Evolutionary conservation across 2,888 invertebrate species (phyloP), one percentile per base, ranked within the genome.

Genomic region (Ormyrus pomaceus): DNA sequence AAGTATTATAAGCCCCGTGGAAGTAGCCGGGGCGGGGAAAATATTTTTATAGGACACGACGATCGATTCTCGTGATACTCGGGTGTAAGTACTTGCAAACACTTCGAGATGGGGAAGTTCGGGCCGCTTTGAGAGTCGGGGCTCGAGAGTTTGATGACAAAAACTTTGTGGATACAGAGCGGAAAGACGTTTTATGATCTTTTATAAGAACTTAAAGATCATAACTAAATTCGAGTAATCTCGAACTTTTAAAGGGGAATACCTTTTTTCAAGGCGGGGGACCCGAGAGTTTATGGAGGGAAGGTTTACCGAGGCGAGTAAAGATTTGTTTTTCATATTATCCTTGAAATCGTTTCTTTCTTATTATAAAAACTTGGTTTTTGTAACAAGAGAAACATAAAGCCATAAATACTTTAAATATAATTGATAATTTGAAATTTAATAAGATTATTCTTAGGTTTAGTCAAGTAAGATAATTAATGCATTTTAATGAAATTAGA

Each of bases 41-140:
- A 76, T 71, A 80, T 80, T 80, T 71, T 80, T 70, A 71, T 66
- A 66, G 72, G 62, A 56, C 53, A 56, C 53, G 58, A 4, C 51
- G 64, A 70, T 75, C 70, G 70, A 70, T 79, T 70, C 65, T 58
- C 34, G 19, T 13, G 64, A 65, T 62, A 19, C 73, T 74, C 45
- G 11, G 19, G 56, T 19, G 62, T 56, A 62, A 78, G 72, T 65
- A 73, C 78, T 73, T 68, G 78, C 74, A 64, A 75, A 65, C 74
- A 75, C 74, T 70, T 48, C 11, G 66, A 48, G 66, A 74, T 51
- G 34, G 72, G 61, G 19, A 45, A 59, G 72, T 61, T 72, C 10
- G 34, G 34, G 34, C 34, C 34, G 45, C 56, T 62, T 59, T 10
- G 8, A 51, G 64, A 34, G 51, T 34, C 34, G 34, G 34, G 34